Conservation (phyloP, 2,888 invertebrate species). For the Erebia palarica region DNA sequence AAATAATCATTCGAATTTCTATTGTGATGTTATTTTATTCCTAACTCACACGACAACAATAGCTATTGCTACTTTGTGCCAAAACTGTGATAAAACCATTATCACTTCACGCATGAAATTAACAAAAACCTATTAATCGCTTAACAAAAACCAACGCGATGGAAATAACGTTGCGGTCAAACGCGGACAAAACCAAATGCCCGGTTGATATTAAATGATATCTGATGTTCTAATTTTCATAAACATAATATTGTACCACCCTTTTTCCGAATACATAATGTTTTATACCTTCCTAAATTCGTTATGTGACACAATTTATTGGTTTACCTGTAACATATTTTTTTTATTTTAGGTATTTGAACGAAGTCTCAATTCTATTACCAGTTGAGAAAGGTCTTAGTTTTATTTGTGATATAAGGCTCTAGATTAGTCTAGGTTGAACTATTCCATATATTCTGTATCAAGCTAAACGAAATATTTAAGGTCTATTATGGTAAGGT, state of each 20-base stretch:
- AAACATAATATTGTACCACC: not conserved
- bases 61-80: not conserved
- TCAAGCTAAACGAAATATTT: too few species aligned
- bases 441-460: too few species aligned
- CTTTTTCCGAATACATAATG: slow-evolving; percentile 6
- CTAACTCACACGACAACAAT: too few species aligned
- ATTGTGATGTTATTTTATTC: too few species aligned
- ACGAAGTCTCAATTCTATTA: too few species aligned
- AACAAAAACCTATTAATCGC: slow-evolving; percentile 27
- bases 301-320: not conserved
- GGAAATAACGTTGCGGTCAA: slow-evolving; percentile 28
- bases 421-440: too few species aligned
- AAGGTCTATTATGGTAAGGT: too few species aligned
- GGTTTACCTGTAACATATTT: not conserved
- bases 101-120: slow-evolving; percentile 17
- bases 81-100: slow-evolving; percentile 4
- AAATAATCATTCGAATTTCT: too few species aligned
- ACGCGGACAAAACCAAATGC: slow-evolving; percentile 30
- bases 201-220: slow-evolving; percentile 27
- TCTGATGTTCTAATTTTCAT: slow-evolving; percentile 18
- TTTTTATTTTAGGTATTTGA: too few species aligned
- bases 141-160: slow-evolving; percentile 12
- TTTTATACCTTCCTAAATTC: slow-evolving; percentile 3
- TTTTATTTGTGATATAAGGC: too few species aligned
- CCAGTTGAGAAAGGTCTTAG: too few species aligned